A percentile compares a stretch with the other conserved stretches of the same genome.
Conservation (phyloP, 2,113 vertebrate genomes). For the Cygnus atratus region DNA sequence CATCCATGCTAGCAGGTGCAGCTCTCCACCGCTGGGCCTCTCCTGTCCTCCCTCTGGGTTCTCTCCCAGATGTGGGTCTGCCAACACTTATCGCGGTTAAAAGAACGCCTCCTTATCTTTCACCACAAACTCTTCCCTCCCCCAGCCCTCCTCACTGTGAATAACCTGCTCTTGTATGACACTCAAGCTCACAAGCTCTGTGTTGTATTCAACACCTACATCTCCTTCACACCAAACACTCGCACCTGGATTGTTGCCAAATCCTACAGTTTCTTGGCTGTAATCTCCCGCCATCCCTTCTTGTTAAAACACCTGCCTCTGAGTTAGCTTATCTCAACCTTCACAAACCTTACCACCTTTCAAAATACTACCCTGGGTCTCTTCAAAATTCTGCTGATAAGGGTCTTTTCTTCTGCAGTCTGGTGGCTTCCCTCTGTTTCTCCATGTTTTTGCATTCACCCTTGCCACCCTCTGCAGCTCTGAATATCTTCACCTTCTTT, state of each 20-base stretch:
- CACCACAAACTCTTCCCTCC: background rate
- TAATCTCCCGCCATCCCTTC: background rate
- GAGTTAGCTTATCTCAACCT: background rate
- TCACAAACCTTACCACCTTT: background rate
- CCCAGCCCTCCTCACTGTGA: background rate
- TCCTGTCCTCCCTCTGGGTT: background rate
- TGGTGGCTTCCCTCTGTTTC: background rate
- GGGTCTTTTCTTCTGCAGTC: background rate
- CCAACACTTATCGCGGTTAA: background rate
- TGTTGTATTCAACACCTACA: background rate
- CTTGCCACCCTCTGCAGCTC: background rate
- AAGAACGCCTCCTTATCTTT: slow-evolving; percentile 31
- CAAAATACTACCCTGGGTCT: background rate
- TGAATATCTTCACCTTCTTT: background rate
- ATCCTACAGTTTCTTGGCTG: background rate
- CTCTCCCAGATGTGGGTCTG: background rate
- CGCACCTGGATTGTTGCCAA: background rate
- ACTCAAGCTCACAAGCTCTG: rapidly evolving
- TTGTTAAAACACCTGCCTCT: background rate
- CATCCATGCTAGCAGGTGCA: background rate
- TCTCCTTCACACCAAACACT: background rate
- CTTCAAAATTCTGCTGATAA: background rate
- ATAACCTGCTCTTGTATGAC: background rate
- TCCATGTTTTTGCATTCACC: background rate
- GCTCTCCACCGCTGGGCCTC: background rate